phyloP scores from a whole-genome alignment of 30 jellyfish, hydroid and myxozoan genomes.

The Aurelia sp. region DNA sequence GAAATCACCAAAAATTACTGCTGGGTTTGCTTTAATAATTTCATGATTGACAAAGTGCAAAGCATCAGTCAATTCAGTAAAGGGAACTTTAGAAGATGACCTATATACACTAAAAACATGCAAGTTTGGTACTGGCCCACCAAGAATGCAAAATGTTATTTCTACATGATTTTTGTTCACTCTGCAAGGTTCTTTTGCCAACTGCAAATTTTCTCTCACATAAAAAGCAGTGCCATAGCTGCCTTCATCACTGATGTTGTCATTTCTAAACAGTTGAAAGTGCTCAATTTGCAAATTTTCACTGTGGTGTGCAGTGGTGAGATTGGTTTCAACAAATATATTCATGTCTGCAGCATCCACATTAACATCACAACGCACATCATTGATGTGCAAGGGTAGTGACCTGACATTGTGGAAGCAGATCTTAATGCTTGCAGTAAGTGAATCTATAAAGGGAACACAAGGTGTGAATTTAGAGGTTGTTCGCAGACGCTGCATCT shows the following conservation, averaged over 20 bases:
- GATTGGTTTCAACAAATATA: constrained; percentile 32
- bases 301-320: background rate
- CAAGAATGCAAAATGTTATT: constrained; percentile 12
- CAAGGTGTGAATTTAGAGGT: background rate
- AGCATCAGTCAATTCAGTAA: background rate
- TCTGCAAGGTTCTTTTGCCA: constrained; percentile 1
- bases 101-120: constrained; percentile 5
- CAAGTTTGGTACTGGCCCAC: background rate
- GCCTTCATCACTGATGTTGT: background rate
- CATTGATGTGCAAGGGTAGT: background rate
- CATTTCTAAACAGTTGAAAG: constrained; percentile 28
- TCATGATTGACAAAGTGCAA: background rate
- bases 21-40: background rate
- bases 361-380: constrained; percentile 10
- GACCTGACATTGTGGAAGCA: constrained; percentile 31
- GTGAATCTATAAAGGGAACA: background rate
- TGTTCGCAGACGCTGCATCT: constrained; percentile 21
- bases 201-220: background rate
- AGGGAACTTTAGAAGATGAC: constrained; percentile 15
- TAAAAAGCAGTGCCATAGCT: constrained; percentile 27
- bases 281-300: background rate
- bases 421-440: background rate
- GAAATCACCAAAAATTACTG: constrained; percentile 33
- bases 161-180: constrained; percentile 11
- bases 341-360: constrained; percentile 28